Conservation (phyloP, 2,797 vertebrate species). For the Rhabdomys pumilio region DNA sequence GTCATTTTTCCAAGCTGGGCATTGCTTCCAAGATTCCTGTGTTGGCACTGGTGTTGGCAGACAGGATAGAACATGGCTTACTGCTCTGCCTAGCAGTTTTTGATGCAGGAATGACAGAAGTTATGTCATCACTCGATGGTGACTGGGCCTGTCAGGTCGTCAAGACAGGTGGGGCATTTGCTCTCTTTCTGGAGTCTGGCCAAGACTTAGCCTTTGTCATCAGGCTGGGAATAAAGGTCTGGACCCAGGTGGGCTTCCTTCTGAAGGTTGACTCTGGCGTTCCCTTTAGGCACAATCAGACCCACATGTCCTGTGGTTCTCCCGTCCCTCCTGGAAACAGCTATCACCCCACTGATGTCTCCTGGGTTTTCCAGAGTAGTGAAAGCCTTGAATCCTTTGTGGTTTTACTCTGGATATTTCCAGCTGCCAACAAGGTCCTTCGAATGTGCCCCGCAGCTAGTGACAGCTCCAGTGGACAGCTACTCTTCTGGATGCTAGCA, state of each 20-base stretch:
- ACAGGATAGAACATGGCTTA: slow-evolving; percentile 88
- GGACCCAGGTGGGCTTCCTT: neutral
- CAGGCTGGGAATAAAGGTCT: neutral
- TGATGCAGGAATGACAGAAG: slow-evolving; percentile 84
- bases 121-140: slow-evolving; percentile 90
- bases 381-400: neutral
- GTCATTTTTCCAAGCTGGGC: slow-evolving; percentile 63
- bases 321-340: neutral
- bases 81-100: neutral
- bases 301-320: neutral
- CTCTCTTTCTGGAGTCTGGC: slow-evolving; percentile 6
- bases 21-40: slow-evolving; percentile 89
- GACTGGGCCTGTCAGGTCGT: slow-evolving; percentile 68
- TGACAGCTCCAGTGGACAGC: neutral
- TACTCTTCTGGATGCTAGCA: neutral
- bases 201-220: slow-evolving; percentile 1
- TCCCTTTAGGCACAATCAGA: neutral
- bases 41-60: slow-evolving; percentile 89
- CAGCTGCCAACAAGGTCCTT: neutral
- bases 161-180: slow-evolving; percentile 80
- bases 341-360: neutral
- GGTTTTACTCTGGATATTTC: neutral
- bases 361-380: neutral
- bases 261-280: neutral
- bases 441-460: neutral